Conservation (phyloP, 2,888 invertebrate genomes). For the Plutella xylostella region DNA sequence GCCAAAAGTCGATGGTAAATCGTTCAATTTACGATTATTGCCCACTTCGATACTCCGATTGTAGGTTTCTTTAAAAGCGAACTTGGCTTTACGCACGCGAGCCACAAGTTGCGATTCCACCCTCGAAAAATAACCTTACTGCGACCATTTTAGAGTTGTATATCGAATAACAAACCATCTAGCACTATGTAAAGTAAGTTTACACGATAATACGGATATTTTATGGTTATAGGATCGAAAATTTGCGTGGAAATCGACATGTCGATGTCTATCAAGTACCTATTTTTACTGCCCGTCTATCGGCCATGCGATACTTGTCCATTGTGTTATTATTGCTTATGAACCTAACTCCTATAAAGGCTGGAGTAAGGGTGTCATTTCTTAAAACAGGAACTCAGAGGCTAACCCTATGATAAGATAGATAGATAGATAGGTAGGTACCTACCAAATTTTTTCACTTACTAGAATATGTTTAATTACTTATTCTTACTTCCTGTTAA, state of each 20-base stretch:
- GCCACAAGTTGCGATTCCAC: conserved; percentile 15
- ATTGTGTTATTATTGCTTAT: too few relatives aligned
- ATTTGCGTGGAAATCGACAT: conserved; percentile 26
- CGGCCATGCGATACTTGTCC: too few relatives aligned
- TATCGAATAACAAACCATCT: conserved; percentile 8
- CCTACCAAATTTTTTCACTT: too few relatives aligned
- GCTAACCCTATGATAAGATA: too few relatives aligned
- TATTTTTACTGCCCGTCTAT: conserved; percentile 4
- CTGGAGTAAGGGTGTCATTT: too few relatives aligned
- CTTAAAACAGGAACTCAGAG: too few relatives aligned
- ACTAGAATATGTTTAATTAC: too few relatives aligned
- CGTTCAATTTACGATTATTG: conserved; percentile 57
- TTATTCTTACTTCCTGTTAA: too few relatives aligned
- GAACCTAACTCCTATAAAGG: too few relatives aligned
- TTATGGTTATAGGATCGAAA: conserved; percentile 33
- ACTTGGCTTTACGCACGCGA: conserved; percentile 39
- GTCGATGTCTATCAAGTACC: conserved; percentile 20
- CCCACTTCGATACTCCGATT: conserved; percentile 49
- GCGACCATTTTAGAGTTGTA: conserved; percentile 1
- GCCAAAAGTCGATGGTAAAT: conserved; percentile 57
- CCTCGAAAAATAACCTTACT: conserved; percentile 22
- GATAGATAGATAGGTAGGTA: too few relatives aligned
- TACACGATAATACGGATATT: conserved; percentile 41
- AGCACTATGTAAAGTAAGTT: conserved; percentile 28
- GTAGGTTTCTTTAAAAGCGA: conserved; percentile 59